phyloP scores from a whole-genome alignment of 2,113 vertebrate species.

The Excalfactoria chinensis region DNA sequence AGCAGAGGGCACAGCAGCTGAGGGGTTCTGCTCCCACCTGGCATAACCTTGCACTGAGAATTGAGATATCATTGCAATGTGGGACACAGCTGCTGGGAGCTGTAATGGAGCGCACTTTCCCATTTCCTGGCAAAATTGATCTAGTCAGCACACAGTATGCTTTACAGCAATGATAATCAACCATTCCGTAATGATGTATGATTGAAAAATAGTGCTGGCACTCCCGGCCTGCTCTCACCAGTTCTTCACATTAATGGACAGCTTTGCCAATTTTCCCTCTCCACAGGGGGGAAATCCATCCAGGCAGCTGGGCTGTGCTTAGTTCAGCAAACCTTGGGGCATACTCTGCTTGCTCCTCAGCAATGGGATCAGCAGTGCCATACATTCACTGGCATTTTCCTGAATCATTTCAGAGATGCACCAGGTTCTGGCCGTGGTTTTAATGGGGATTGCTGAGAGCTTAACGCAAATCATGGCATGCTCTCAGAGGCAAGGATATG shows the following conservation, averaged over 20 bases:
- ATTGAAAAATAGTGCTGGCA: constrained; percentile 39
- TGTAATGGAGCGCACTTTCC: neutral
- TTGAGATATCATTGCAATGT: neutral
- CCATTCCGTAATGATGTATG: constrained; percentile 26
- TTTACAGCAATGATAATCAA: constrained; percentile 46
- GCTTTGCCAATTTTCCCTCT: constrained; percentile 53
- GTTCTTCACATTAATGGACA: constrained; percentile 44
- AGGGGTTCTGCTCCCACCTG: neutral
- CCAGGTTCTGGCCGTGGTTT: neutral
- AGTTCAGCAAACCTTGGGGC: constrained; percentile 40
- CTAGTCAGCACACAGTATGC: constrained; percentile 39
- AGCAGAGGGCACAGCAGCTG: neutral
- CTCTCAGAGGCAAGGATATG: neutral
- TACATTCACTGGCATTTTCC: neutral
- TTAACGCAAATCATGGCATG: rapidly evolving
- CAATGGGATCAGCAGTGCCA: neutral
- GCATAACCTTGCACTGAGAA: neutral
- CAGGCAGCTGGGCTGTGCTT: constrained; percentile 44
- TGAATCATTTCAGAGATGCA: neutral
- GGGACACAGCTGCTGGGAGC: constrained; percentile 41
- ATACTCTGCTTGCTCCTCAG: neutral
- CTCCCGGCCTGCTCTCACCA: neutral
- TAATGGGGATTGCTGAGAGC: neutral
- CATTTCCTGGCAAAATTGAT: constrained; percentile 31
- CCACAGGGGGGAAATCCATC: neutral